Conservation (phyloP, 2,888 invertebrate species). For the Polymixis flavicincta region DNA sequence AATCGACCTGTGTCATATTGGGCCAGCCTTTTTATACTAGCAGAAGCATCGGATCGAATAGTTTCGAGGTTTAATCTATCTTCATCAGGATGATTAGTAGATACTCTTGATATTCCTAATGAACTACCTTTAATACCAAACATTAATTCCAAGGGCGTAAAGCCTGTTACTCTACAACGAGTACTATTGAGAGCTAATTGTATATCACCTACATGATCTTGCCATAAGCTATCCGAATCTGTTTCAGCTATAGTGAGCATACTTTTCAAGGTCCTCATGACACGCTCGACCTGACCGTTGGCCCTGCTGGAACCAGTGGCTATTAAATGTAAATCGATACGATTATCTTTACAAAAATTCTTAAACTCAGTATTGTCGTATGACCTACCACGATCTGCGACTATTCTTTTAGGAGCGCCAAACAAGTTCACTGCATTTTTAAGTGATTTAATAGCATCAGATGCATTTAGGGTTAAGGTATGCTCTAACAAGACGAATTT, state of each 20-base stretch:
- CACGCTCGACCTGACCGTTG: conserved; percentile 32
- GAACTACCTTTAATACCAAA: conserved; percentile 13
- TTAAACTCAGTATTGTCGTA: conserved; percentile 55
- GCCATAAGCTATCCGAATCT: conserved; percentile 51
- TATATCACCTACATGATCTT: conserved; percentile 40
- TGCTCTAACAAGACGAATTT: conserved; percentile 61
- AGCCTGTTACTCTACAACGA: conserved; percentile 18
- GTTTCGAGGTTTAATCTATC: conserved; percentile 11
- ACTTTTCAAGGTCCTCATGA: conserved; percentile 23
- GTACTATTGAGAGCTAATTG: conserved; percentile 20
- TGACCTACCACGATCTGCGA: conserved; percentile 60
- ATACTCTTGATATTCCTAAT: background rate
- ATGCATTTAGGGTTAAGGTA: conserved; percentile 47
- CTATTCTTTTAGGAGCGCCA: conserved; percentile 55
- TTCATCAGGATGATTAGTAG: background rate
- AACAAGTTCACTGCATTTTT: conserved; percentile 59
- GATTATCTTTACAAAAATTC: conserved; percentile 53
- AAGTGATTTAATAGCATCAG: conserved; percentile 42
- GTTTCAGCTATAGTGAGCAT: conserved; percentile 16
- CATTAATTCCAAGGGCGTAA: conserved; percentile 14
- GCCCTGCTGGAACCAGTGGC: conserved; percentile 57
- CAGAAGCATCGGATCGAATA: conserved; percentile 1
- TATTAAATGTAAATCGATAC: conserved; percentile 61
- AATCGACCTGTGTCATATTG: conserved; percentile 1
- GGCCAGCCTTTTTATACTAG: background rate